Conservation (phyloP, 1,140 invertebrate species). For the Temnothorax curvispinosus region DNA sequence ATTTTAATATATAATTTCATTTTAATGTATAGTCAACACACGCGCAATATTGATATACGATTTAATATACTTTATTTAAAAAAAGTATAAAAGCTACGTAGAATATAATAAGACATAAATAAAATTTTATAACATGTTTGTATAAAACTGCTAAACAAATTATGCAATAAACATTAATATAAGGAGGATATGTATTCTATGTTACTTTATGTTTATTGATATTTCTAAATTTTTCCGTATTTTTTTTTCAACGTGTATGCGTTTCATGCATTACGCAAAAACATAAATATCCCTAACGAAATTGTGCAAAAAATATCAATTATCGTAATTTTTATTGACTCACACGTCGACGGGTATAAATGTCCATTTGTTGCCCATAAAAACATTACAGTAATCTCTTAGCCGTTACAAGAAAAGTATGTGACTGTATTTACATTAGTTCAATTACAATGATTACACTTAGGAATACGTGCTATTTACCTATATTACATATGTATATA, state of each 20-base stretch:
- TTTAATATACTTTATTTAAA: neutral
- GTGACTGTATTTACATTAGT: conserved; percentile 73
- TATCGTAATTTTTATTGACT: conserved; percentile 69
- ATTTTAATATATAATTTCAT: neutral
- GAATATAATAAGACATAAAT: neutral
- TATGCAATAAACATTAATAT: neutral
- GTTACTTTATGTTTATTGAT: neutral
- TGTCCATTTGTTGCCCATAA: conserved; percentile 75
- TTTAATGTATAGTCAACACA: neutral
- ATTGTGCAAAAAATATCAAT: conserved; percentile 43
- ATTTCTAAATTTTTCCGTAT: neutral
- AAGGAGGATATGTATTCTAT: neutral
- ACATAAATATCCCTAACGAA: conserved; percentile 4
- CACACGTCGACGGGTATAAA: conserved; percentile 69
- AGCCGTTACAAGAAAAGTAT: conserved; percentile 69
- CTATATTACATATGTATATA: conserved; percentile 75
- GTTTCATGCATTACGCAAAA: neutral
- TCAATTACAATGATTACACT: conserved; percentile 70
- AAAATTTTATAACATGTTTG: neutral
- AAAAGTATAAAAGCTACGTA: neutral
- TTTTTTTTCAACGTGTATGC: neutral
- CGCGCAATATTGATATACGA: neutral
- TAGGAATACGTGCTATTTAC: conserved; percentile 61
- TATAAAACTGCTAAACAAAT: neutral
- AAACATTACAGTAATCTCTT: conserved; percentile 76